These are phyloP conservation scores for Colossoma macropomum DNA, from an alignment of 2,113 vertebrate species.

Conservation along the genomic window DNA sequence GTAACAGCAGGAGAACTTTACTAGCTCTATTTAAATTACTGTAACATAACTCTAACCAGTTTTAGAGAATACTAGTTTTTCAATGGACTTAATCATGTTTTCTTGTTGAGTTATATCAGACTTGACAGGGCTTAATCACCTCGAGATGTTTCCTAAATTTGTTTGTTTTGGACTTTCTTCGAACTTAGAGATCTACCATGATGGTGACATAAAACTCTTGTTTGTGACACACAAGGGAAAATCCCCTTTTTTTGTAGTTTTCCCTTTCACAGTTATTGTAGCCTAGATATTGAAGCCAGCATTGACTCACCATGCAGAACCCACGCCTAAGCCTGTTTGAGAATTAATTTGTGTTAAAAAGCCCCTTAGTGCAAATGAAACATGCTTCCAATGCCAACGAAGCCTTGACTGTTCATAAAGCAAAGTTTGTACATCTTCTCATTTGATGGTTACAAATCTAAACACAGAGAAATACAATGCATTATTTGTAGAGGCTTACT, in stretches of 20 bases:
- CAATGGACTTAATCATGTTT: neutral
- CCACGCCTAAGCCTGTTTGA: slow-evolving; percentile 57
- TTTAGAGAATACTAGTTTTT: neutral
- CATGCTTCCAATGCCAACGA: slow-evolving; percentile 22
- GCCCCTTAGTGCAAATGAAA: neutral
- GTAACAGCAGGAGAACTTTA: neutral
- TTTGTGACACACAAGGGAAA: slow-evolving; percentile 56
- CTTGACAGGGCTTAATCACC: slow-evolving; percentile 7
- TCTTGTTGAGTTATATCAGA: neutral
- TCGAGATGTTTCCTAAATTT: slow-evolving; percentile 53
- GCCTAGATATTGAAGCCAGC: slow-evolving; percentile 65
- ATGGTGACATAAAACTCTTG: slow-evolving; percentile 53
- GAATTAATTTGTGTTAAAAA: slow-evolving; percentile 42
- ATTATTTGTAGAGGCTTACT: no score
- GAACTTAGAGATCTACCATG: slow-evolving; percentile 43
- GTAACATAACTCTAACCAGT: neutral
- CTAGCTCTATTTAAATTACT: neutral
- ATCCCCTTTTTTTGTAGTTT: slow-evolving; percentile 39
- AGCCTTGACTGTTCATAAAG: slow-evolving; percentile 1
- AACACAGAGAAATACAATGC: no score
- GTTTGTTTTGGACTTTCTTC: slow-evolving; percentile 53
- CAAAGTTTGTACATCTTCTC: neutral
- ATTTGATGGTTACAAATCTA: neutral
- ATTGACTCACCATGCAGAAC: slow-evolving; percentile 64
- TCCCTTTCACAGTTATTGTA: slow-evolving; percentile 52